Evolutionary conservation across 92 coral and sea anemone genomes (phyloP).

Genomic region (Actinernus sp.): DNA sequence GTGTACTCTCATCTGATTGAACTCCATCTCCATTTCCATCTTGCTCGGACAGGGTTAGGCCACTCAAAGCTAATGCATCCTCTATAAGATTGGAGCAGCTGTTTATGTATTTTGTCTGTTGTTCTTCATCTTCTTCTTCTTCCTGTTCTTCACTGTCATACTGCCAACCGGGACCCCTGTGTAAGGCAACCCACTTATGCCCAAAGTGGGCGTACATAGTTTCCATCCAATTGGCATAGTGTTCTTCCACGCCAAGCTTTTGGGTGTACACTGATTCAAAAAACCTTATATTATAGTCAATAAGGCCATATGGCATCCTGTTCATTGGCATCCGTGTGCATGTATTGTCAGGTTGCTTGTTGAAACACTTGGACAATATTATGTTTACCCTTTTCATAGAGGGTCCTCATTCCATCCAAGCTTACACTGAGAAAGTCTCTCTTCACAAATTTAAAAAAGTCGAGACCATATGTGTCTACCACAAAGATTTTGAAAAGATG

Average conservation of each 20-base stretch:
- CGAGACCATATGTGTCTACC: constrained; percentile 1
- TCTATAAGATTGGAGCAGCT: no score
- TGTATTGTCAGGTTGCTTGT: neutral
- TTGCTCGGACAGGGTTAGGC: neutral
- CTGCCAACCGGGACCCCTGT: constrained; percentile 73
- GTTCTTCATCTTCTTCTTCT: neutral
- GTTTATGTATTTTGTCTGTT: no score
- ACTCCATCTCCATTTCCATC: no score
- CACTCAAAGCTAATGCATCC: neutral
- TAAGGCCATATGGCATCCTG: constrained; percentile 71
- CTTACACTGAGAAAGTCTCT: constrained; percentile 13
- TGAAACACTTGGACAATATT: constrained; percentile 33
- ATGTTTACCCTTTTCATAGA: constrained; percentile 21
- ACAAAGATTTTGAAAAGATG: neutral
- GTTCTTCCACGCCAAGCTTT: constrained; percentile 55
- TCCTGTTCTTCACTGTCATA: constrained; percentile 36
- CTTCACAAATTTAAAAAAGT: constrained; percentile 15
- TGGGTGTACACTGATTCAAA: constrained; percentile 21
- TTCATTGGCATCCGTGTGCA: constrained; percentile 54
- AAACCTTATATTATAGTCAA: constrained; percentile 57
- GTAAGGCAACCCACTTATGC: constrained; percentile 58
- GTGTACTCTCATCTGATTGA: no score
- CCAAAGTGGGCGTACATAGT: constrained; percentile 80
- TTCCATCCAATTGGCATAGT: constrained; percentile 50
- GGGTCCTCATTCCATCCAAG: constrained; percentile 14